Percentiles rank a stretch among this genome's conserved stretches.
These are phyloP conservation scores for Chrysogorgia sp. DNA, from an alignment of 92 coral and sea anemone species.

Conservation along the genomic window DNA sequence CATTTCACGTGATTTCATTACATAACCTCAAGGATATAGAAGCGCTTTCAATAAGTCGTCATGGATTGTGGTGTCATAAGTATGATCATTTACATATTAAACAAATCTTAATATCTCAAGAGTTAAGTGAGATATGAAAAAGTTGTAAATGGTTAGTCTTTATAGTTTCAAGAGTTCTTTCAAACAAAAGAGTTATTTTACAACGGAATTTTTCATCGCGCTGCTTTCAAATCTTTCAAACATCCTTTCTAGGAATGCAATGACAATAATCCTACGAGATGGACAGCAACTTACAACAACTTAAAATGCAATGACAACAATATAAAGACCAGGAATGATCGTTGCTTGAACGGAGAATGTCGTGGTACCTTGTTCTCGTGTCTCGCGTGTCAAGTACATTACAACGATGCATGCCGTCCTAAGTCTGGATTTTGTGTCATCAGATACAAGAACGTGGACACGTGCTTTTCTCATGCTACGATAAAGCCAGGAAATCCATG, in stretches of 20 bases:
- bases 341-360: conserved; percentile 76
- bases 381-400: conserved; percentile 77
- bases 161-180: too few relatives aligned
- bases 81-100: too few relatives aligned
- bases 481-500: conserved; percentile 87
- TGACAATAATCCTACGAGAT: conserved; percentile 70
- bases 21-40: too few relatives aligned
- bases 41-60: too few relatives aligned
- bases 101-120: too few relatives aligned
- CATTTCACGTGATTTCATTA: too few relatives aligned
- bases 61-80: too few relatives aligned
- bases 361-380: conserved; percentile 79
- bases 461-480: conserved; percentile 65
- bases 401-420: conserved; percentile 80
- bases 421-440: conserved; percentile 73
- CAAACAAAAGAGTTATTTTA: too few relatives aligned
- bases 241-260: conserved; percentile 79
- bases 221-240: too few relatives aligned
- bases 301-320: conserved; percentile 77
- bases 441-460: conserved; percentile 55
- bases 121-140: too few relatives aligned
- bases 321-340: conserved; percentile 76
- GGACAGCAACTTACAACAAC: conserved; percentile 87
- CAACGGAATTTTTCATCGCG: too few relatives aligned
- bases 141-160: too few relatives aligned